These are phyloP conservation scores for Alviniconcha strummeri DNA, from an alignment of 2,888 invertebrate genomes.

Conservation along the genomic window DNA sequence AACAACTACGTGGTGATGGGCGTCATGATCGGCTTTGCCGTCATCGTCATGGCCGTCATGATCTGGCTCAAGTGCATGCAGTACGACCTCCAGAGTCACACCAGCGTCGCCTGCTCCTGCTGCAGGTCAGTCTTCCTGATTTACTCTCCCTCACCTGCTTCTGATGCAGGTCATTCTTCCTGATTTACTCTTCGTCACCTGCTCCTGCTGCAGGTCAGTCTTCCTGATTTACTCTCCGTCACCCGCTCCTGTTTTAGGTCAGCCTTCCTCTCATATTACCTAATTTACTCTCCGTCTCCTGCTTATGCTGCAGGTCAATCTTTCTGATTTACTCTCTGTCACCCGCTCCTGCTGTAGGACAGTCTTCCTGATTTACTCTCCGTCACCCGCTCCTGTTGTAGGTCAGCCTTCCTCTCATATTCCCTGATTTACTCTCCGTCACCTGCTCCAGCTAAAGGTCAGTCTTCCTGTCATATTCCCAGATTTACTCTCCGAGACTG, in stretches of 20 bases:
- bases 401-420: no score
- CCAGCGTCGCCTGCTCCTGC: slow-evolving; percentile 44
- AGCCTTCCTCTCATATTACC: no score
- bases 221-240: slow-evolving; percentile 14
- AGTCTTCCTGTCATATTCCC: slow-evolving; percentile 34
- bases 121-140: slow-evolving; percentile 40
- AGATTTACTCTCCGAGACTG: slow-evolving; percentile 22
- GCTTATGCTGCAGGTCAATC: slow-evolving; percentile 47
- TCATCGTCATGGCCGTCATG: slow-evolving; percentile 42
- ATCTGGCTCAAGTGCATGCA: slow-evolving; percentile 46
- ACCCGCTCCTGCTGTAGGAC: slow-evolving; percentile 11
- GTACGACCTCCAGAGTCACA: neutral
- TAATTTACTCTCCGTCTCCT: slow-evolving; percentile 33
- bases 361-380: slow-evolving; percentile 28
- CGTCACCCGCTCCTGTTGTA: neutral
- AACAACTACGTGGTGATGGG: slow-evolving; percentile 25
- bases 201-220: slow-evolving; percentile 47
- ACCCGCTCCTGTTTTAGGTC: neutral
- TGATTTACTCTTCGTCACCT: slow-evolving; percentile 33
- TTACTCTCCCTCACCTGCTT: slow-evolving; percentile 16
- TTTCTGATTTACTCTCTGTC: slow-evolving; percentile 10
- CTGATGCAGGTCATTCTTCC: no score
- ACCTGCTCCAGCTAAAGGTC: slow-evolving; percentile 51
- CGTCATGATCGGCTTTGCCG: neutral
- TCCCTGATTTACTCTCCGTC: no score